A percentile compares a stretch with the other conserved stretches of the same genome.
phyloP scores from a whole-genome alignment of 2,888 invertebrate species.

The Aproaerema taeniolella region DNA sequence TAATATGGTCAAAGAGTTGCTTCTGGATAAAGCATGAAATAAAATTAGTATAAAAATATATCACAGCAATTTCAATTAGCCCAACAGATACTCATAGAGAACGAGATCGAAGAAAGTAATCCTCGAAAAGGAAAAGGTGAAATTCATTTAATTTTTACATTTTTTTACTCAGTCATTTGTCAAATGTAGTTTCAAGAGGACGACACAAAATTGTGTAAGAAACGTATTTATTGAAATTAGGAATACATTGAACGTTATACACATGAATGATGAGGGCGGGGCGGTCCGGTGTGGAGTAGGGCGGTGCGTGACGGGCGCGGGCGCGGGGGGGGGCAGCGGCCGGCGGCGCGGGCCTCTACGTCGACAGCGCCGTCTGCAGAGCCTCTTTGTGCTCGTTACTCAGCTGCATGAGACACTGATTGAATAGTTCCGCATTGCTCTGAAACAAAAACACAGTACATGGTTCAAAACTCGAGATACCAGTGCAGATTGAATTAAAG shows the following conservation, averaged over 20 bases:
- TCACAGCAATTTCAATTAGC: slow-evolving; percentile 72
- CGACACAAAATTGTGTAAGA: slow-evolving; percentile 19
- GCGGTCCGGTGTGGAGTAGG: slow-evolving; percentile 24
- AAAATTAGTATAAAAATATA: slow-evolving; percentile 69
- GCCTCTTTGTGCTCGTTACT: slow-evolving; percentile 90
- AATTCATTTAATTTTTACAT: slow-evolving; percentile 5
- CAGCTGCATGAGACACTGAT: slow-evolving; percentile 86
- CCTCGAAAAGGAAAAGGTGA: slow-evolving; percentile 21
- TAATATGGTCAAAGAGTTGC: slow-evolving; percentile 41
- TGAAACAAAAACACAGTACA: slow-evolving; percentile 56
- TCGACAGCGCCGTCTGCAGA: slow-evolving; percentile 83
- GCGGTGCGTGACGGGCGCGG: too few relatives aligned
- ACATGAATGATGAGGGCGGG: slow-evolving; percentile 27
- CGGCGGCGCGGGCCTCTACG: slow-evolving; percentile 34
- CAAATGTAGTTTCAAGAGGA: slow-evolving; percentile 4
- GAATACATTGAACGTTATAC: slow-evolving; percentile 9
- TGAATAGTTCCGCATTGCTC: slow-evolving; percentile 87
- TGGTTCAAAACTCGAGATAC: too few relatives aligned
- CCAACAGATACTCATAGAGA: slow-evolving; percentile 39
- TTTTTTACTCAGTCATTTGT: slow-evolving; percentile 4
- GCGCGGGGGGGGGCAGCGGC: slow-evolving; percentile 15
- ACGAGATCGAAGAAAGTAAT: slow-evolving; percentile 24
- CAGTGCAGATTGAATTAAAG: background rate
- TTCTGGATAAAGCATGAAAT: slow-evolving; percentile 43
- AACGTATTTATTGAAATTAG: slow-evolving; percentile 9